These are phyloP conservation scores for Hemicordylus capensis DNA, from an alignment of 2,113 vertebrate species.

Conservation along the genomic window DNA sequence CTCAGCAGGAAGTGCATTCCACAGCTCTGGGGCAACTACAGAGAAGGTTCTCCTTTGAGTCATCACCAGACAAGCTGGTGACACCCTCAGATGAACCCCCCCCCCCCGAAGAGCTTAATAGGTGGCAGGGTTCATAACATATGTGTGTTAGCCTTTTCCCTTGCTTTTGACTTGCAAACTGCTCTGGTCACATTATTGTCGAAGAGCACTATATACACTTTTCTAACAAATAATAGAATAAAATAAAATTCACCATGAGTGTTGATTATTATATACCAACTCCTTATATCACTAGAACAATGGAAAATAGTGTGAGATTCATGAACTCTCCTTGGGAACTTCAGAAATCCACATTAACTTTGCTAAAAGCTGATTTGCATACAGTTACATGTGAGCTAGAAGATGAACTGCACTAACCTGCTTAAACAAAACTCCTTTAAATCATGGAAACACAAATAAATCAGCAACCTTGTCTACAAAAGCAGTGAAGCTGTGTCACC, in stretches of 20 bases:
- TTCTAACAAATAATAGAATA: too few species aligned
- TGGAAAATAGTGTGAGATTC: neutral
- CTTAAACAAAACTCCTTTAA: conserved; percentile 60
- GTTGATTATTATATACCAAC: neutral
- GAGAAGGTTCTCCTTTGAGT: too few species aligned
- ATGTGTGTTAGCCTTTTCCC: too few species aligned
- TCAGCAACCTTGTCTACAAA: conserved; percentile 51
- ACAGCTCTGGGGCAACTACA: too few species aligned
- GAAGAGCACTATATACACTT: too few species aligned
- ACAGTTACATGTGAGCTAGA: conserved; percentile 40
- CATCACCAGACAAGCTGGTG: too few species aligned
- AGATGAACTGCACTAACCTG: conserved; percentile 44
- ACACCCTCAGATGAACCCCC: too few species aligned
- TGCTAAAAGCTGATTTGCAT: conserved; percentile 31
- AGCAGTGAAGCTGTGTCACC: conserved; percentile 34
- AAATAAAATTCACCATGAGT: neutral
- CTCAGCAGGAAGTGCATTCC: too few species aligned
- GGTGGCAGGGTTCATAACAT: too few species aligned
- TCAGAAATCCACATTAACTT: conserved; percentile 8
- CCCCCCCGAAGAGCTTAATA: too few species aligned
- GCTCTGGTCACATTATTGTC: too few species aligned
- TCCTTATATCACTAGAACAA: neutral
- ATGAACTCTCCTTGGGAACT: neutral
- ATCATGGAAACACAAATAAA: conserved; percentile 66
- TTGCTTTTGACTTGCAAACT: too few species aligned